Conservation (phyloP, 2,888 invertebrate species). For the Heterodera filipjevi region DNA sequence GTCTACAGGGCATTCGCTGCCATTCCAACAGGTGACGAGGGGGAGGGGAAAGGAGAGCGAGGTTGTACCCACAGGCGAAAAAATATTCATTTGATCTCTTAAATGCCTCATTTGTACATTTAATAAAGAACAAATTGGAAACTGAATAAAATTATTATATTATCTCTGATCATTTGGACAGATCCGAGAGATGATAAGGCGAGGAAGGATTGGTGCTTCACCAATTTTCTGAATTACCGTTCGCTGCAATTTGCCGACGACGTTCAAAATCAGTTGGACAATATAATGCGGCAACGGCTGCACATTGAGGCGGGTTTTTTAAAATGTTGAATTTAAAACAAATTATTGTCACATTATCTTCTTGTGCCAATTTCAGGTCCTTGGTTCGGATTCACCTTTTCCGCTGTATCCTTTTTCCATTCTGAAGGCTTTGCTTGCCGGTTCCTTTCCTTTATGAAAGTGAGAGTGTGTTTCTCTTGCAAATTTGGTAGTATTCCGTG, state of each 20-base stretch:
- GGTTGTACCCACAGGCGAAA: too few species aligned
- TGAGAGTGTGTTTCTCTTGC: constrained; percentile 70
- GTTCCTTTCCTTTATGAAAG: constrained; percentile 99
- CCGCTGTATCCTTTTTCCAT: constrained; percentile 98
- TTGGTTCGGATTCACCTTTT: constrained; percentile 68
- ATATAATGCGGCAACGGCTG: constrained; percentile 85
- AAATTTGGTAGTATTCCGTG: background rate
- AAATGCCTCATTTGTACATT: too few species aligned
- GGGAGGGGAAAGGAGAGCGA: background rate
- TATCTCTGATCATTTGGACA: background rate
- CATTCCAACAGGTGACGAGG: background rate
- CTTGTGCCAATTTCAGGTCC: background rate
- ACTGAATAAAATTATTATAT: too few species aligned
- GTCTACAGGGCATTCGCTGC: constrained; percentile 99
- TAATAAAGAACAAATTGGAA: too few species aligned
- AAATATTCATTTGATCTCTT: too few species aligned
- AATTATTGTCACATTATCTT: background rate
- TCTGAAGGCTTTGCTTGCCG: constrained; percentile 93
- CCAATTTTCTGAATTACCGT: constrained; percentile 98
- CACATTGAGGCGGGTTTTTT: constrained; percentile 41
- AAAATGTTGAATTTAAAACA: constrained; percentile 73
- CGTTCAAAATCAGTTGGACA: constrained; percentile 90
- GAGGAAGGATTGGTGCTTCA: constrained; percentile 84
- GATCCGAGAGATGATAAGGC: background rate
- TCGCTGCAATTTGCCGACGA: constrained; percentile 98